Evolutionary conservation across 2,888 invertebrate species (phyloP).

Genomic region (Pristionchus mayeri): DNA sequence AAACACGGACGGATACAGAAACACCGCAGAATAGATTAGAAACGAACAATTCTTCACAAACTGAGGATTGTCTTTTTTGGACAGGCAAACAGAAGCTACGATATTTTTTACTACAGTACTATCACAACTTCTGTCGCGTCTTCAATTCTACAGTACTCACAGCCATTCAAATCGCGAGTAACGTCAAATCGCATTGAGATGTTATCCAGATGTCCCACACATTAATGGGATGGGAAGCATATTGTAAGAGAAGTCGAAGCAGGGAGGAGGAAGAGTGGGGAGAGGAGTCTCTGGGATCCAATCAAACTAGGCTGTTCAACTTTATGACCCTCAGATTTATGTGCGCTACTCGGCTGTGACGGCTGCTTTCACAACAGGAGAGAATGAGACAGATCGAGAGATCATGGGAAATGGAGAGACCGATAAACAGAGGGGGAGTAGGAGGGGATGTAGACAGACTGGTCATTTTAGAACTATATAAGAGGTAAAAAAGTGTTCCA

Average conservation of each 20-base stretch:
- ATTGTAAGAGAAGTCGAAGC: neutral
- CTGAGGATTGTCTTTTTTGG: too few relatives aligned
- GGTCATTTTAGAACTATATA: too few relatives aligned
- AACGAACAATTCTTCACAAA: too few relatives aligned
- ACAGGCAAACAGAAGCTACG: too few relatives aligned
- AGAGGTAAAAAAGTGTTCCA: too few relatives aligned
- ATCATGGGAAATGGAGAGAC: neutral
- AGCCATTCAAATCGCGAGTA: neutral
- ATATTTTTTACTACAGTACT: too few relatives aligned
- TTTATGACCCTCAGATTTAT: slow-evolving; percentile 42
- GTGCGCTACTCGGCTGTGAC: neutral
- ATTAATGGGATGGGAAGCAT: neutral
- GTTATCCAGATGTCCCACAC: slow-evolving; percentile 23
- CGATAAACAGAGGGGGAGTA: neutral
- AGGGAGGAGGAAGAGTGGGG: neutral
- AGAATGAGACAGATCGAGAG: neutral
- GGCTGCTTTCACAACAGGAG: neutral
- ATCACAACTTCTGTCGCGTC: neutral
- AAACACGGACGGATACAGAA: too few relatives aligned
- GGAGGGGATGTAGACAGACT: too few relatives aligned
- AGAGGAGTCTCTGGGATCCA: slow-evolving; percentile 23
- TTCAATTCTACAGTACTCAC: neutral
- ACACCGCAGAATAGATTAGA: too few relatives aligned
- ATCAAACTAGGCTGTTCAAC: slow-evolving; percentile 45
- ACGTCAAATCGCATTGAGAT: neutral